phyloP scores from a whole-genome alignment of 2,888 invertebrate species.

The Leptopilina drosophilae region DNA sequence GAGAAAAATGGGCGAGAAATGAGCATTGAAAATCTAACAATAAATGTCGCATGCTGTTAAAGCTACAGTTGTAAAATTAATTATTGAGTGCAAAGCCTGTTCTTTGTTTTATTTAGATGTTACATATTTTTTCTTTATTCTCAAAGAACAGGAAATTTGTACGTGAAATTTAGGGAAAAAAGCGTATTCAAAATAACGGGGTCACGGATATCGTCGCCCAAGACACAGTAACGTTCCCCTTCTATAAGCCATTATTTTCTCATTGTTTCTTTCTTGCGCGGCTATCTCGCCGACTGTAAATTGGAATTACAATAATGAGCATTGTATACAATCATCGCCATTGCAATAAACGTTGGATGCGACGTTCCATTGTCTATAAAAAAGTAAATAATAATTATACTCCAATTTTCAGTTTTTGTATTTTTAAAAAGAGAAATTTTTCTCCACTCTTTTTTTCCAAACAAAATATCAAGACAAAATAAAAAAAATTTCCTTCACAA shows the following conservation, averaged over 20 bases:
- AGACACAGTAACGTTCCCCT: slow-evolving; percentile 14
- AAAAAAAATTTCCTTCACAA: no score
- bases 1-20: no score
- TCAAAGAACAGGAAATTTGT: slow-evolving; percentile 2
- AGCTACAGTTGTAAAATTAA: no score
- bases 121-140: not conserved
- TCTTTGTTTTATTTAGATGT: not conserved
- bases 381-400: no score
- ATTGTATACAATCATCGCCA: slow-evolving; percentile 1
- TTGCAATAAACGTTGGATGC: slow-evolving; percentile 8
- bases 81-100: not conserved
- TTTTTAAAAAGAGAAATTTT: no score
- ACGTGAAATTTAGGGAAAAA: slow-evolving; percentile 19
- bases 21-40: no score
- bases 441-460: no score
- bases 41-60: no score
- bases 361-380: not conserved
- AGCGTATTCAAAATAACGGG: slow-evolving; percentile 40
- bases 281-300: slow-evolving; percentile 33
- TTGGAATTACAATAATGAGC: slow-evolving; percentile 36
- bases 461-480: no score
- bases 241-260: slow-evolving; percentile 23
- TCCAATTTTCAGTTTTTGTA: no score
- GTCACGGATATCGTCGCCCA: slow-evolving; percentile 49
- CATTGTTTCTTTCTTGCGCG: slow-evolving; percentile 34